phyloP scores from a whole-genome alignment of 2,888 invertebrate genomes.

The Strigamia maritima region DNA sequence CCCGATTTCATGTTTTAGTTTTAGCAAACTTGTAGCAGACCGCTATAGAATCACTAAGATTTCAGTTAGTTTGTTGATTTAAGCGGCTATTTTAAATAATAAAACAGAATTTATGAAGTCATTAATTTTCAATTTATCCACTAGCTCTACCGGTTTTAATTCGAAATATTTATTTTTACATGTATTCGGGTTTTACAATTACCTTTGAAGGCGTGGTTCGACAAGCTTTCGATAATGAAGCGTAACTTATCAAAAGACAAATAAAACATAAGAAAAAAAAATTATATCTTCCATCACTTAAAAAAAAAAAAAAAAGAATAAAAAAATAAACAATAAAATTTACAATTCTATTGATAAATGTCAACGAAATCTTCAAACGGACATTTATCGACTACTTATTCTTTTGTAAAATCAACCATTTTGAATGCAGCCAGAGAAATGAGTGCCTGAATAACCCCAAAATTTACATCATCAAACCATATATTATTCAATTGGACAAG shows the following conservation, averaged over 20 bases:
- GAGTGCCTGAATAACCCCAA: not conserved
- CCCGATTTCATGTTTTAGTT: not conserved
- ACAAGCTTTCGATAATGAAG: not conserved
- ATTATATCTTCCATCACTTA: not conserved
- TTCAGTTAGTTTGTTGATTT: not conserved
- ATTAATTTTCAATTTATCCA: too few species aligned
- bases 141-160: not conserved
- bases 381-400: not conserved
- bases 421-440: not conserved
- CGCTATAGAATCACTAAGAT: not conserved
- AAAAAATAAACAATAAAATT: not conserved
- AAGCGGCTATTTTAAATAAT: too few species aligned
- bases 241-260: not conserved
- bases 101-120: too few species aligned
- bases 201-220: not conserved
- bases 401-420: conserved; percentile 4
- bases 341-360: not conserved
- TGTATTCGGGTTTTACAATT: not conserved
- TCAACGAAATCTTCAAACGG: not conserved
- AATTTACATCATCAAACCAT: not conserved
- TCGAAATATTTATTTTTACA: not conserved
- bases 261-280: not conserved
- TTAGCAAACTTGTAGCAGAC: too few species aligned
- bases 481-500: not conserved
- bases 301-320: not conserved